Conservation (phyloP, 2,888 invertebrate genomes). For the Notodonta ziczac region DNA sequence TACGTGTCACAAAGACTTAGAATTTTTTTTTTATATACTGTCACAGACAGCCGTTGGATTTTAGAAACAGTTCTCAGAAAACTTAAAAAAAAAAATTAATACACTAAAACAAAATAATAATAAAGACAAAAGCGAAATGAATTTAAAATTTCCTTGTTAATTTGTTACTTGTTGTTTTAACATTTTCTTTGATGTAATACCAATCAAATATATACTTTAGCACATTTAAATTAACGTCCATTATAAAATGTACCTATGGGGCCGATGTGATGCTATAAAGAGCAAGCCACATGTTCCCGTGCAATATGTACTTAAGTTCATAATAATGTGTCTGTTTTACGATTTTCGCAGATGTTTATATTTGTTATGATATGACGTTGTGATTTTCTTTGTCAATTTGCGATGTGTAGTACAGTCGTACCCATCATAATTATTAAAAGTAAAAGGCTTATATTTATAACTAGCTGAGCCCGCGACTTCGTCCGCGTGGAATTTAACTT, state of each 20-base stretch:
- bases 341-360: constrained; percentile 27
- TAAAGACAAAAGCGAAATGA: background rate
- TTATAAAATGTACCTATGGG: background rate
- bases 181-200: background rate
- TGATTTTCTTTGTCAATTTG: constrained; percentile 15
- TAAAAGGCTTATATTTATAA: too few relatives aligned
- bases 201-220: background rate
- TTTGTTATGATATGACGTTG: too few relatives aligned
- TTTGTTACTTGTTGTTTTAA: constrained; percentile 2
- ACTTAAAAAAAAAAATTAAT: too few relatives aligned
- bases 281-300: constrained; percentile 26
- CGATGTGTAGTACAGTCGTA: background rate
- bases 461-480: too few relatives aligned
- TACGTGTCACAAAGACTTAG: too few relatives aligned
- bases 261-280: constrained; percentile 13
- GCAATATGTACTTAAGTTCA: constrained; percentile 21
- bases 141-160: background rate
- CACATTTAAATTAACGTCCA: background rate
- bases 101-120: background rate
- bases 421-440: too few relatives aligned
- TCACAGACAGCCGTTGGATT: too few relatives aligned
- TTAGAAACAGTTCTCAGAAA: background rate
- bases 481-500: too few relatives aligned
- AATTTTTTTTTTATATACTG: too few relatives aligned
- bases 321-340: constrained; percentile 33